Conservation (phyloP, 2,888 invertebrate genomes). For the Rhogogaster chlorosoma region DNA sequence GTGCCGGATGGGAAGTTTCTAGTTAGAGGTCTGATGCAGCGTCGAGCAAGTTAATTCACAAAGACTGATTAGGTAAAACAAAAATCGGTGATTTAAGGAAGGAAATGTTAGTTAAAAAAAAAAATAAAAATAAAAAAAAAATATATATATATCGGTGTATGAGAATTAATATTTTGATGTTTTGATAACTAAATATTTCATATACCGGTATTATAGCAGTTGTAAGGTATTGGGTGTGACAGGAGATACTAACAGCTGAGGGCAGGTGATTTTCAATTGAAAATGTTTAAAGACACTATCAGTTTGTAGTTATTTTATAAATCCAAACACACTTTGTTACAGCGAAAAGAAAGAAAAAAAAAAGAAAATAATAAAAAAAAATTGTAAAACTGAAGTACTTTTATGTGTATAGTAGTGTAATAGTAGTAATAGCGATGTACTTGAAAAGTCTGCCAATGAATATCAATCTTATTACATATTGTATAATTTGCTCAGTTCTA, state of each 20-base stretch:
- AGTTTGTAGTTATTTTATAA: slow-evolving; percentile 45
- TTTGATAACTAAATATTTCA: slow-evolving; percentile 51
- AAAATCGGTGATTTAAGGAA: slow-evolving; percentile 58
- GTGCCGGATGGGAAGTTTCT: slow-evolving; percentile 50
- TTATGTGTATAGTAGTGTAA: slow-evolving; percentile 25
- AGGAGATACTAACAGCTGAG: slow-evolving; percentile 35
- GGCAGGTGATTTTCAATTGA: slow-evolving; percentile 34
- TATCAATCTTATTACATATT: background rate
- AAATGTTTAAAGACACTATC: slow-evolving; percentile 23
- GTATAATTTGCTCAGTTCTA: background rate
- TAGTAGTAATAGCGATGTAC: slow-evolving; percentile 37
- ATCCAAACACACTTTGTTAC: slow-evolving; percentile 31
- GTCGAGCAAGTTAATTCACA: slow-evolving; percentile 60
- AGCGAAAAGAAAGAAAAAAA: background rate
- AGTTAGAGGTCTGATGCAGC: slow-evolving; percentile 47
- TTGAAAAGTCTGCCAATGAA: slow-evolving; percentile 29
- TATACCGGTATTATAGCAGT: slow-evolving; percentile 49
- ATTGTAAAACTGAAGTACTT: background rate
- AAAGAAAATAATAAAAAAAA: background rate
- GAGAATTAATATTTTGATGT: slow-evolving; percentile 48
- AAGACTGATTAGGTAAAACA: slow-evolving; percentile 70
- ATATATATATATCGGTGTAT: slow-evolving; percentile 49
- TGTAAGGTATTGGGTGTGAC: slow-evolving; percentile 44
- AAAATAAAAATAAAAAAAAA: slow-evolving; percentile 30
- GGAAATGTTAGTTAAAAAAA: slow-evolving; percentile 55